These are phyloP conservation scores for Epicauta chinensis DNA, from an alignment of 1,140 invertebrate genomes.

Conservation along the genomic window DNA sequence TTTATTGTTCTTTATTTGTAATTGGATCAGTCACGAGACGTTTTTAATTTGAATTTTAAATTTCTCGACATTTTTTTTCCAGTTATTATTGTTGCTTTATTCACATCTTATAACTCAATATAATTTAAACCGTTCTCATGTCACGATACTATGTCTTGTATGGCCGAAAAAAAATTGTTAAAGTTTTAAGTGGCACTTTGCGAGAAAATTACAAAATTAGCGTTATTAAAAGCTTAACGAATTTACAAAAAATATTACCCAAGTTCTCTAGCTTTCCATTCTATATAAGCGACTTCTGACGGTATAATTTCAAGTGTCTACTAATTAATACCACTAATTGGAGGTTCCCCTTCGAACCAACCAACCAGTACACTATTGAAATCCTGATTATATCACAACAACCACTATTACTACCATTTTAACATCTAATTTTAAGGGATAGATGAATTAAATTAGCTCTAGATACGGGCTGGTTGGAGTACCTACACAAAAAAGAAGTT, in stretches of 20 bases:
- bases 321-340: constrained; percentile 42
- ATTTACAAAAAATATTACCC: not conserved
- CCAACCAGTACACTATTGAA: constrained; percentile 10
- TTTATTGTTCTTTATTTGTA: no score
- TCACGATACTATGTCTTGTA: constrained; percentile 4
- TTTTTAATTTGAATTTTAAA: constrained; percentile 17
- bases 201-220: constrained; percentile 13
- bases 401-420: no score
- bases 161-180: not conserved
- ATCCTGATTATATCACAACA: no score
- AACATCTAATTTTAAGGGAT: no score
- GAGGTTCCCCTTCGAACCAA: constrained; percentile 33
- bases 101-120: constrained; percentile 9
- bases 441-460: constrained; percentile 21
- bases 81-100: no score
- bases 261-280: not conserved
- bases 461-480: constrained; percentile 16
- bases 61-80: not conserved
- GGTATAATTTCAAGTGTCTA: constrained; percentile 39
- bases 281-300: constrained; percentile 20
- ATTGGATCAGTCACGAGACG: constrained; percentile 8
- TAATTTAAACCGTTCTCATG: constrained; percentile 8
- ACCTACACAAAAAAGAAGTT: constrained; percentile 27
- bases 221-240: constrained; percentile 13
- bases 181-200: constrained; percentile 8